Conservation (phyloP, 1,140 invertebrate genomes). For the Portunus trituberculatus region DNA sequence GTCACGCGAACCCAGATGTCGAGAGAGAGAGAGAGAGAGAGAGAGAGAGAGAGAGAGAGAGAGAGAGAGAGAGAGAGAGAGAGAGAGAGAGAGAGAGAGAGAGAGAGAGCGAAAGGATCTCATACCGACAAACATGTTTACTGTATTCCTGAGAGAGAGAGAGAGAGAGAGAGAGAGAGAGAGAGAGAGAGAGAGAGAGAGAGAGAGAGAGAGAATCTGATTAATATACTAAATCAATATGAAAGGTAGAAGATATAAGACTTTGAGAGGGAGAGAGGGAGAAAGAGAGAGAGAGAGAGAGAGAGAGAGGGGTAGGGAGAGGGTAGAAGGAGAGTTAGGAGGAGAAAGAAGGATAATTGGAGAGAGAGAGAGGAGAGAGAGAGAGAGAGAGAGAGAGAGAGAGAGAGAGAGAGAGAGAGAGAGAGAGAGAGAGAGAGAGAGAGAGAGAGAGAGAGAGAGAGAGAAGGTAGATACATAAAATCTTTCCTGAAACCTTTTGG, state of each 20-base stretch:
- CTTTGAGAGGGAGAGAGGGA: not conserved
- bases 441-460: no score
- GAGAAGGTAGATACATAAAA: no score
- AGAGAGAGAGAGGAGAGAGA: not conserved
- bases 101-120: not conserved
- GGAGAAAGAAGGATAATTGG: no score
- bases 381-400: not conserved
- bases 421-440: not conserved
- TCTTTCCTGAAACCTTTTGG: no score
- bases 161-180: slow-evolving; percentile 42
- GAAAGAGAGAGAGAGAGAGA: slow-evolving; percentile 5
- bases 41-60: no score
- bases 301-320: not conserved
- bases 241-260: not conserved
- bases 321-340: not conserved
- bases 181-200: slow-evolving; percentile 35
- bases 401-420: not conserved
- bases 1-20: no score
- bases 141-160: slow-evolving; percentile 6
- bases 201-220: slow-evolving; percentile 21
- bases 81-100: no score
- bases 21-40: no score
- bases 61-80: no score
- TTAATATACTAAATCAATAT: slow-evolving; percentile 3
- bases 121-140: not conserved